Evolutionary conservation across 2,888 invertebrate genomes (phyloP), one percentile per base, ranked within the genome.

Genomic region (Habroteleia sp.): DNA sequence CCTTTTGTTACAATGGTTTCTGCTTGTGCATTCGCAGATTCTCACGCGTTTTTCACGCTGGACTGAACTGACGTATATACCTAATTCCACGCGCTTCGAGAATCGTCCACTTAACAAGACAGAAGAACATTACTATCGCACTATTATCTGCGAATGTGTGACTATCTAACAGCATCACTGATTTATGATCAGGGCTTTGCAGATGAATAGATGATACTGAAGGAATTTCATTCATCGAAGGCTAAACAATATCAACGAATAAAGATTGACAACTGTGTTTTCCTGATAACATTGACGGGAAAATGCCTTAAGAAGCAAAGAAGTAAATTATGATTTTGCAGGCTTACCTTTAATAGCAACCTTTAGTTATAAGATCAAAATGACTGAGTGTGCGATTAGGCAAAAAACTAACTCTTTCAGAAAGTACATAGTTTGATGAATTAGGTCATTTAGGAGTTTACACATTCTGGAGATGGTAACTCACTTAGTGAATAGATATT

Each of bases 1-100:
- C 79, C 71, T 76, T 66, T 80, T 80, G 78, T 80, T 48, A 29
- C 27, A 72, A 50, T 71, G 75, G 48, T 44, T 63, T 48, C 14
- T 46, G 65, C 48, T 20, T 14, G 41, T 60, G 42, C 50, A 31
- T 35, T 58, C 68, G 48, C 35, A 42, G 25, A 62, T 68, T 72
- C 68, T 77, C 74, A 74, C 68, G 71, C 69, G 48, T 17, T 48
- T 41, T 68, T 20, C 29, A 58, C 44, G 62, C 62, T 44, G 31
- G 37, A 54, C 23, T 27, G 62, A 7, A 16, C 52, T 46, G 62
- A 46, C 62, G 68, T 50, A 37, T 52, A 60, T 39, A 62, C 60
- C 52, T 46, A 46, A 60, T 69, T 69, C 48, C 60, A 20, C 41
- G 50, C 29, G 29, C 20, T 35, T 44, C 31, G 16, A 48, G 52